phyloP scores from a whole-genome alignment of 2,113 vertebrate genomes.

The Austrofundulus limnaeus region DNA sequence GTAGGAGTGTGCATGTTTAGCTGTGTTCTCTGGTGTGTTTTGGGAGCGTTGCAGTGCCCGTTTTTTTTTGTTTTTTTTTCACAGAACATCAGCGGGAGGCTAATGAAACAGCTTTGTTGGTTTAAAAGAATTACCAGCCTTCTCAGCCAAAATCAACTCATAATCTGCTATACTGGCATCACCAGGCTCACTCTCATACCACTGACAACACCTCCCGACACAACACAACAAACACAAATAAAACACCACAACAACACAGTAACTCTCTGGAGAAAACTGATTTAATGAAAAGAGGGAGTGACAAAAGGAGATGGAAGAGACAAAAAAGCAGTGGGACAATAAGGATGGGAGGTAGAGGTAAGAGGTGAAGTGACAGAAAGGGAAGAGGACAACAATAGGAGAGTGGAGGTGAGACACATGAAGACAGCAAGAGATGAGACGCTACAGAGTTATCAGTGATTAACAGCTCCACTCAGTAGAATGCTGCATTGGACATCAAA shows the following conservation, averaged over 20 bases:
- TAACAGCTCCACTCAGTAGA: conserved; percentile 87
- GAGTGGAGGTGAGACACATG: conserved; percentile 84
- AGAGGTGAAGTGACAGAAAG: conserved; percentile 83
- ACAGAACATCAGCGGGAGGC: conserved; percentile 93
- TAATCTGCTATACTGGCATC: conserved; percentile 94
- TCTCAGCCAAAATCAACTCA: conserved; percentile 97
- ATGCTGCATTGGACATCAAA: conserved; percentile 79
- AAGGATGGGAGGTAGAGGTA: conserved; percentile 85
- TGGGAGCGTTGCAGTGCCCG: conserved; percentile 81
- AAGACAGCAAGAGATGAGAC: conserved; percentile 53
- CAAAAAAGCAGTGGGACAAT: conserved; percentile 54
- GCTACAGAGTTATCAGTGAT: conserved; percentile 91
- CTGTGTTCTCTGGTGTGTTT: conserved; percentile 62
- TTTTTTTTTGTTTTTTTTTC: too few relatives aligned
- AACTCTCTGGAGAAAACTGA: conserved; percentile 80
- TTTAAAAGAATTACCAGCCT: conserved; percentile 95
- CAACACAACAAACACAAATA: conserved; percentile 28
- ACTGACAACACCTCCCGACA: conserved; percentile 53
- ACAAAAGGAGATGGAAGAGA: conserved; percentile 82
- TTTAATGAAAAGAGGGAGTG: conserved; percentile 81
- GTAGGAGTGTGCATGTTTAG: conserved; percentile 33
- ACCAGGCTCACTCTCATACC: conserved; percentile 48
- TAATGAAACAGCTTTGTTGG: conserved; percentile 98
- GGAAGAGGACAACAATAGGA: conserved; percentile 76
- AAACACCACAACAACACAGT: conserved; percentile 77